Conservation (phyloP, 2,888 invertebrate species). For the Danaus chrysippus region DNA sequence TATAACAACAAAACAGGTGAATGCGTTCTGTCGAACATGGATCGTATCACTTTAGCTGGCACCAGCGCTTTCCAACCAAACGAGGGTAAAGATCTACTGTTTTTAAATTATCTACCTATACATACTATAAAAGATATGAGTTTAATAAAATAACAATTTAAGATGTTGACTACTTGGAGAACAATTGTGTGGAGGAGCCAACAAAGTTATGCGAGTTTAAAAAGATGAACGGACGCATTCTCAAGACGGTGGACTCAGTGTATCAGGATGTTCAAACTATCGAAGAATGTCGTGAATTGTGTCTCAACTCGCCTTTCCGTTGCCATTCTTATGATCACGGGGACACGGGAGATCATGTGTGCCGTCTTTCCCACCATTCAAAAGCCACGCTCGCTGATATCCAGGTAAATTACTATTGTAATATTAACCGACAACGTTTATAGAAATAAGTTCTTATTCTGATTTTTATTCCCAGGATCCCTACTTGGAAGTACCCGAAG, state of each 20-base stretch:
- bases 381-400: slow-evolving; percentile 93
- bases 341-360: slow-evolving; percentile 95
- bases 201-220: slow-evolving; percentile 96
- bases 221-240: slow-evolving; percentile 90
- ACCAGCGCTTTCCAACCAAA: slow-evolving; percentile 86
- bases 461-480: slow-evolving; percentile 81
- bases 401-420: slow-evolving; percentile 74
- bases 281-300: slow-evolving; percentile 93
- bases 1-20: slow-evolving; percentile 91
- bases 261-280: slow-evolving; percentile 92
- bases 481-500: slow-evolving; percentile 93
- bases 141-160: slow-evolving; percentile 29
- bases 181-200: slow-evolving; percentile 96
- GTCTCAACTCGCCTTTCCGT: slow-evolving; percentile 91
- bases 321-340: slow-evolving; percentile 97
- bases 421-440: neutral
- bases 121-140: slow-evolving; percentile 8
- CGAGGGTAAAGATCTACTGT: slow-evolving; percentile 64
- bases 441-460: neutral
- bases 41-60: slow-evolving; percentile 92
- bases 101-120: neutral
- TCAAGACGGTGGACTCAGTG: slow-evolving; percentile 96
- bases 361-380: slow-evolving; percentile 94
- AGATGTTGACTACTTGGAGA: slow-evolving; percentile 91
- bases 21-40: slow-evolving; percentile 94